A percentile compares a stretch with the other conserved stretches of the same genome.
Evolutionary conservation across 1,140 invertebrate genomes (phyloP).

Genomic region (Achatina immaculata): DNA sequence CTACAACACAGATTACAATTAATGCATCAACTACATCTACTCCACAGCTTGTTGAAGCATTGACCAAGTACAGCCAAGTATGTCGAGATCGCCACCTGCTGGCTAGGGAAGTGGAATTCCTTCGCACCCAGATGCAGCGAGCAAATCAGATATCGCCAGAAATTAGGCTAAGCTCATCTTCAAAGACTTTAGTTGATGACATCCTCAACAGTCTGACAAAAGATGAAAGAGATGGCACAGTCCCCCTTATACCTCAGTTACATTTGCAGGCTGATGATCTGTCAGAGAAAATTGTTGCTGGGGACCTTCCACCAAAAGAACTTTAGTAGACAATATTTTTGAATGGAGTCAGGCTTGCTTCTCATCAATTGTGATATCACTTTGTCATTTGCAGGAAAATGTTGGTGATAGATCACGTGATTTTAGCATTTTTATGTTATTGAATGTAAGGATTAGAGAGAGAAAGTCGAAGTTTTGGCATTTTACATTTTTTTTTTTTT

Average conservation of each 20-base stretch:
- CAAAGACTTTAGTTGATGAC: slow-evolving; percentile 60
- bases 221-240: slow-evolving; percentile 51
- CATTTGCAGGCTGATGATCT: slow-evolving; percentile 17
- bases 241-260: slow-evolving; percentile 25
- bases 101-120: slow-evolving; percentile 65
- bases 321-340: not conserved
- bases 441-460: too few species aligned
- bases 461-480: too few species aligned
- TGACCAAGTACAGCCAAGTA: slow-evolving; percentile 56
- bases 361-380: too few species aligned
- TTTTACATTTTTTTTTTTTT: too few species aligned
- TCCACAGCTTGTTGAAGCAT: slow-evolving; percentile 55
- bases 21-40: not conserved
- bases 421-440: too few species aligned
- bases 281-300: slow-evolving; percentile 24
- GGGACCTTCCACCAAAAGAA: slow-evolving; percentile 12
- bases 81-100: slow-evolving; percentile 61
- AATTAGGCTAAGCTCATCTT: slow-evolving; percentile 57
- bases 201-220: slow-evolving; percentile 55
- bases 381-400: too few species aligned
- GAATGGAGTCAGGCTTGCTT: too few species aligned
- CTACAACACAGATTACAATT: too few species aligned
- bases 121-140: slow-evolving; percentile 57
- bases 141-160: slow-evolving; percentile 49
- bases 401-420: too few species aligned